Conservation (phyloP, 1,140 invertebrate species). For the Melipona quadrifasciata region DNA sequence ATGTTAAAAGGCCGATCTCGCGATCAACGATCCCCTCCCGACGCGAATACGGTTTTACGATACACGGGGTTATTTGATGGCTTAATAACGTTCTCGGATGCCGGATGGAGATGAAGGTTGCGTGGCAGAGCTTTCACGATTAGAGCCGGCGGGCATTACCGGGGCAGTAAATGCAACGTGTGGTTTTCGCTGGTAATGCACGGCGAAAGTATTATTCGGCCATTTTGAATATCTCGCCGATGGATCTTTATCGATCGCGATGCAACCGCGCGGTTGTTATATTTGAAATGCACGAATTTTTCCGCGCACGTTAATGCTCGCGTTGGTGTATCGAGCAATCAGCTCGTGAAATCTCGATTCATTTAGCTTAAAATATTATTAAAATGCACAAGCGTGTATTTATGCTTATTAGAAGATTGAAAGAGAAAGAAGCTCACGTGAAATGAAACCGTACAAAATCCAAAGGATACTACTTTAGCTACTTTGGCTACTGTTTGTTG, state of each 20-base stretch:
- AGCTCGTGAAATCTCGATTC: not conserved
- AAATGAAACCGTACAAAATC: too few relatives aligned
- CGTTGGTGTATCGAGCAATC: too few relatives aligned
- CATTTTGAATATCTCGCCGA: not conserved
- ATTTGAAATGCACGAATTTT: not conserved
- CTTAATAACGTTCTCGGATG: slow-evolving; percentile 1
- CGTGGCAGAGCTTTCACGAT: not conserved
- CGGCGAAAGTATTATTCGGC: not conserved
- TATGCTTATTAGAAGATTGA: too few relatives aligned
- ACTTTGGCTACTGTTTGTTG: too few relatives aligned
- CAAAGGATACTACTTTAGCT: too few relatives aligned
- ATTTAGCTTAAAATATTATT: too few relatives aligned
- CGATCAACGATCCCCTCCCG: not conserved
- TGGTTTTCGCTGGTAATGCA: not conserved
- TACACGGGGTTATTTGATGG: slow-evolving; percentile 10
- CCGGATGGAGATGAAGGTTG: slow-evolving; percentile 1
- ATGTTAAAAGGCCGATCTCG: slow-evolving; percentile 30
- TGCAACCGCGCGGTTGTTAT: not conserved
- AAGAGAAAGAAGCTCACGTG: too few relatives aligned
- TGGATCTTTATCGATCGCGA: not conserved
- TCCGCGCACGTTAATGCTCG: not conserved
- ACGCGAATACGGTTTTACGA: slow-evolving; percentile 8
- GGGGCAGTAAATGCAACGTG: not conserved
- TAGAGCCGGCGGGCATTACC: not conserved
- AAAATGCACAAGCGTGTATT: too few relatives aligned